A percentile compares a stretch with the other conserved stretches of the same genome.
phyloP scores from a whole-genome alignment of 2,113 vertebrate genomes.

The Crotophaga sulcirostris region DNA sequence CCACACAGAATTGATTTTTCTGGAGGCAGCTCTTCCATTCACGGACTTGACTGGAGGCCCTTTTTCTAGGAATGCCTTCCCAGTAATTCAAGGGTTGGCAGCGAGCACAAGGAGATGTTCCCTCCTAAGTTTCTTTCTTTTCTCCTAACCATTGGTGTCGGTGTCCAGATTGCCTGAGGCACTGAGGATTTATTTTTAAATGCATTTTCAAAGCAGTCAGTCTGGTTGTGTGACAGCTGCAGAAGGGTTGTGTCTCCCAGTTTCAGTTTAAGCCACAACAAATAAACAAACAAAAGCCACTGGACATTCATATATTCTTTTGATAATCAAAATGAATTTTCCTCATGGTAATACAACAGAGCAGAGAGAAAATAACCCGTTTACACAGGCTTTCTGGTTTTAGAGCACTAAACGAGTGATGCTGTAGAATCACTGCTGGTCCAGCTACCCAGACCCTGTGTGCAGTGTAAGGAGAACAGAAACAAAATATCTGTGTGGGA shows the following conservation, averaged over 20 bases:
- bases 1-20: conserved; percentile 57
- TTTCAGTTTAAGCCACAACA: not conserved
- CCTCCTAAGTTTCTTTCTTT: conserved; percentile 33
- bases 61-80: conserved; percentile 38
- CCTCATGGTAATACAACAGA: not conserved
- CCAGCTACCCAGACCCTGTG: not conserved
- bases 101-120: not conserved
- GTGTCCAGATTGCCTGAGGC: conserved; percentile 51
- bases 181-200: not conserved
- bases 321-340: not conserved
- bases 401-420: not conserved
- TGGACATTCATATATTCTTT: not conserved
- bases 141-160: not conserved
- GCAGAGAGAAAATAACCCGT: not conserved
- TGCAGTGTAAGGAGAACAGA: not conserved
- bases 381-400: not conserved
- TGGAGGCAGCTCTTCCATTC: conserved; percentile 47
- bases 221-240: not conserved
- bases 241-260: not conserved
- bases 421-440: not conserved
- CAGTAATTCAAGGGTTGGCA: conserved; percentile 38
- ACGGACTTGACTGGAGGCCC: conserved; percentile 24
- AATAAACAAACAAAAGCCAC: not conserved
- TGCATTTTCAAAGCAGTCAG: conserved; percentile 2
- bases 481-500: not conserved